These are phyloP conservation scores for Lithobates sylvaticus DNA, from an alignment of 2,797 vertebrate species.

Conservation along the genomic window DNA sequence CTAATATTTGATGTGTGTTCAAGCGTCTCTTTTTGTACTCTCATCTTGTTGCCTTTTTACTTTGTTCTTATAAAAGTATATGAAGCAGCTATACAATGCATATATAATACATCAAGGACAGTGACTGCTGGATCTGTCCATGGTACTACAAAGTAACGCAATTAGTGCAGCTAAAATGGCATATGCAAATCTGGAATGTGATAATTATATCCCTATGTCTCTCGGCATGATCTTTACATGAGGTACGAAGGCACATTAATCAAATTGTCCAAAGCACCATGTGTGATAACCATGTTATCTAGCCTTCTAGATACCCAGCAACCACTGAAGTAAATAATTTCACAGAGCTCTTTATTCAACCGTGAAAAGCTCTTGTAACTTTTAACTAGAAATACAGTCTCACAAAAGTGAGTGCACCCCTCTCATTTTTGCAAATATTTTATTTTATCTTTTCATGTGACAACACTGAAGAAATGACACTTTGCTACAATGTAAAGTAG, in stretches of 20 bases:
- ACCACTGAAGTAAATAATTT: background rate
- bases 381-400: too few species aligned
- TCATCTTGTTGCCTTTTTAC: background rate
- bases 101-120: constrained; percentile 27
- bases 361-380: too few species aligned
- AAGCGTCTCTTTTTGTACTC: background rate
- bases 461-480: too few species aligned
- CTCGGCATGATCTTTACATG: constrained; percentile 39
- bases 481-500: too few species aligned
- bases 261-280: constrained; percentile 37
- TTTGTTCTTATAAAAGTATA: background rate
- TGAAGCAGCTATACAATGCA: background rate
- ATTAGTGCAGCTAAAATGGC: constrained; percentile 46
- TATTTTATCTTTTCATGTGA: too few species aligned
- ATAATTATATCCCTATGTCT: constrained; percentile 42
- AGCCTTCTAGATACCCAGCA: background rate
- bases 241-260: constrained; percentile 36
- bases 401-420: too few species aligned
- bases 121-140: constrained; percentile 24
- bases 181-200: constrained; percentile 36
- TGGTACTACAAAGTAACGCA: constrained; percentile 36
- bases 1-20: background rate
- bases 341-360: background rate
- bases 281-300: constrained; percentile 38
- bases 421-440: too few species aligned